Base-by-base conservation (phyloP, 2,797 vertebrate species). In the Acanthornis magna region DNA sequence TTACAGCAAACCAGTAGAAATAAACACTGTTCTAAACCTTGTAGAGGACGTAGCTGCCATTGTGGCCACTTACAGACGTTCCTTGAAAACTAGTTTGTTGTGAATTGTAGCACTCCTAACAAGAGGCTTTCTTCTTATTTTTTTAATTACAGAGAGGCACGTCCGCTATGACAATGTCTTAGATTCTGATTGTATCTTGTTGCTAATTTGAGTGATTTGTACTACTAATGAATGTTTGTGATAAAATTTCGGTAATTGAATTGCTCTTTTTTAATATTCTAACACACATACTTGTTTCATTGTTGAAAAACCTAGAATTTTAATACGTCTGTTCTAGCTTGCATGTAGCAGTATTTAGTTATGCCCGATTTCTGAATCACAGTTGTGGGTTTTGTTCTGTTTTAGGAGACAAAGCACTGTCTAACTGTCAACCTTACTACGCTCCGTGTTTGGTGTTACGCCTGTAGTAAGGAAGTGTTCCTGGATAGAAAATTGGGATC, bases 361-460 rank as follows among this genome's bases (percentile, higher is more conserved):
- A 42, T 65, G 63, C 34, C 16, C 7, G 15, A 26, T 67, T 85
- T 71, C 47, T 79, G 42, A 86, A 81, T 82, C 20, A 8, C 58
- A 23, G 9, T 66, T 89, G 66, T 90, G 54, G 2, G 5, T 67
- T 96, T 89, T 85, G 4, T 92, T 79, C 19, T 93, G 18, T 86
- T 96, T 43, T 85, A 99, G 99, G 99, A 99, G 87, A 99, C 98
- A 47, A 98, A 98, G 48, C 99, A 99, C 97, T 99, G 98, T 97
- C 97, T 99, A 63, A 99, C 99, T 4, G 99, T 99, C 97, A 99
- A 99, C 97, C 98, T 99, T 92, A 99, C 99, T 82, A 99, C 99
- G 4, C 98, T 99, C 20, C 98, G 99, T 78, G 99, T 99, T 74
- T 99, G 99, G 99, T 99, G 99, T 98, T 99, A 99, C 1, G 98